phyloP scores from a whole-genome alignment of 2,888 invertebrate species.

The Drosophila lutescens region DNA sequence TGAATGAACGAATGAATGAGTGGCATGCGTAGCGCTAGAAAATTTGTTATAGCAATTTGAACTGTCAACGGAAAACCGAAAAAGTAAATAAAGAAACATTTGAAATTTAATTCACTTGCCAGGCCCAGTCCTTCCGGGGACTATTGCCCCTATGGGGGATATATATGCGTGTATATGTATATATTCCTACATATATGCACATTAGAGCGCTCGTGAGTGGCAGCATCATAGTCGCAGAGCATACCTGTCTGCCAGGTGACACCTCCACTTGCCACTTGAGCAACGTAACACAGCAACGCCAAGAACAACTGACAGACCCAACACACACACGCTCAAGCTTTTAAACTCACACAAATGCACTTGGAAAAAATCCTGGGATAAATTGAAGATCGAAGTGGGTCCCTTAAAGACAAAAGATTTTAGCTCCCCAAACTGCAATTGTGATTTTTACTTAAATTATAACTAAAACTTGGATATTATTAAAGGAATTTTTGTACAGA shows the following conservation, averaged over 20 bases:
- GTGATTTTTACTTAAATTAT: too few species aligned
- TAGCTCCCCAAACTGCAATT: too few species aligned
- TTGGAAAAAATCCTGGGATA: not conserved
- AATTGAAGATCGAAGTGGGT: too few species aligned
- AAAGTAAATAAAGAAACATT: constrained; percentile 80
- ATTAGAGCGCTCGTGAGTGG: constrained; percentile 46
- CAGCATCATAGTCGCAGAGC: constrained; percentile 40
- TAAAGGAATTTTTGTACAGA: too few species aligned
- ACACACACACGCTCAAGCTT: constrained; percentile 7
- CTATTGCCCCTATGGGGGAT: constrained; percentile 1
- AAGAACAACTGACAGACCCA: constrained; percentile 32
- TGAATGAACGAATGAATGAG: constrained; percentile 54
- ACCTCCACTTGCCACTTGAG: constrained; percentile 59
- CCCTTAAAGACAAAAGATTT: too few species aligned
- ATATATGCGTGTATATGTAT: not conserved
- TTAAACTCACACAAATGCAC: constrained; percentile 8
- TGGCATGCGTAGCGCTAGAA: constrained; percentile 76
- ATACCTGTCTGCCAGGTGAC: constrained; percentile 61
- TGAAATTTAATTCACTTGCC: constrained; percentile 76
- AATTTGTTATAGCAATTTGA: constrained; percentile 80
- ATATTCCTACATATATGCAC: not conserved
- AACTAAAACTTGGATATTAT: too few species aligned
- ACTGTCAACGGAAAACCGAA: constrained; percentile 78
- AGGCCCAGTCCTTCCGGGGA: constrained; percentile 43
- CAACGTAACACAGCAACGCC: constrained; percentile 22